Evolutionary conservation across 2,797 vertebrate genomes (phyloP), one percentile per base, ranked within the genome.

Genomic region (Lagorchestes hirsutus): DNA sequence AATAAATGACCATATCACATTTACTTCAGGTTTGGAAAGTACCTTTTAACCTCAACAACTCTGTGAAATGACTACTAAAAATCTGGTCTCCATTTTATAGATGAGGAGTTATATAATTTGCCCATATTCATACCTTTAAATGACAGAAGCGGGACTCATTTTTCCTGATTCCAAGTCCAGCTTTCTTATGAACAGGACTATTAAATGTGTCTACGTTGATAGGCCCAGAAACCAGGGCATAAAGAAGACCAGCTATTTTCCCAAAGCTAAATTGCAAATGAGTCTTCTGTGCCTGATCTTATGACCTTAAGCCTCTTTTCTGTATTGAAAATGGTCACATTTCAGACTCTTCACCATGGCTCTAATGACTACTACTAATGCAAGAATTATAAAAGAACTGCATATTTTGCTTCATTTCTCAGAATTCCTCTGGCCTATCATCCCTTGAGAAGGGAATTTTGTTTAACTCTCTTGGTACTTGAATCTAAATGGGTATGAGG

Each of bases 41-140:
- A 11, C 24, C 40, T 87, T 87, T 87, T 50, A 87, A 87, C 22
- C 40, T 87, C 40, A 67, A 3, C 14, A 90, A 55, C n/a, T 29
- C 40, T 1, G 0, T 0, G 74, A 22, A 29, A 6, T n/a, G 34
- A 10, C 18, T 46, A 91, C 29, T 50, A 28, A 87, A 87, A 14
- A 24, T 57, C 0, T 40, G 1, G 52, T 91, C 50, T n/a, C 31
- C 46, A n/a, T 28, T 40, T 0, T 54, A 29, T 18, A 90, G 56
- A 18, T 0, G 0, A 93, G 34, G 56, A 50, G 34, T 67, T 50
- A 74, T 27, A 6, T 62, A 3, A 27, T 52, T n/a, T 67, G 82
- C 29, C 54, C 4, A 1, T 0, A 0, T 13, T 29, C 14, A 22
- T 55, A 18, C 5, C 2, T 46, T 59, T 28, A 4, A 0, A 0